Percentiles rank a stretch among this genome's conserved stretches.
These are phyloP conservation scores for Drosophila pachea DNA, from an alignment of 1,140 invertebrate species.

Conservation along the genomic window DNA sequence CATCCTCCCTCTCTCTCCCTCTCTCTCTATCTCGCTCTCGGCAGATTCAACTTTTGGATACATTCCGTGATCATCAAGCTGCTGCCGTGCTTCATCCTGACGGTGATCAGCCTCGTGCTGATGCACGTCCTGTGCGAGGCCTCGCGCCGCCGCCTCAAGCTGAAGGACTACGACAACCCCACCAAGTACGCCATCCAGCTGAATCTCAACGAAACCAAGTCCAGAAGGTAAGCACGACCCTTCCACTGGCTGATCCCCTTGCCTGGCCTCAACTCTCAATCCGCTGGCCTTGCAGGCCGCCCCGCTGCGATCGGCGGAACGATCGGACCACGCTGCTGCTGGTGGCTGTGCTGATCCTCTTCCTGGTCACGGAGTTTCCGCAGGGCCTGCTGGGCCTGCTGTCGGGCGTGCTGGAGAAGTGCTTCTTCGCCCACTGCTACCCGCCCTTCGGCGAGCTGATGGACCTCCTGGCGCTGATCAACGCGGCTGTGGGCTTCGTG, in stretches of 20 bases:
- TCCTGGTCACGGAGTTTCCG: constrained; percentile 92
- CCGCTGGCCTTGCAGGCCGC: constrained; percentile 66
- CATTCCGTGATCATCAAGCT: constrained; percentile 91
- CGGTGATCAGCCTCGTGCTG: constrained; percentile 88
- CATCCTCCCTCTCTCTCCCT: neutral
- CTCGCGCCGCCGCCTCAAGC: constrained; percentile 84
- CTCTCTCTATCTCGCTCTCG: neutral
- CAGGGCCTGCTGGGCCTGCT: constrained; percentile 88
- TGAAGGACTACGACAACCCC: constrained; percentile 82
- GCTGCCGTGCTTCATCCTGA: constrained; percentile 90
- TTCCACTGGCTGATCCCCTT: neutral
- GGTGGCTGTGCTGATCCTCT: constrained; percentile 90
- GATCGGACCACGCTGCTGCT: constrained; percentile 95
- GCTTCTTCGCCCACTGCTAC: constrained; percentile 87
- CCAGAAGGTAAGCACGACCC: constrained; percentile 40
- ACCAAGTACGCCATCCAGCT: constrained; percentile 58
- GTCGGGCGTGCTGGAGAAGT: constrained; percentile 85
- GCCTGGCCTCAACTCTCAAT: neutral
- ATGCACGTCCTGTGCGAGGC: constrained; percentile 87
- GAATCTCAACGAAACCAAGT: constrained; percentile 49
- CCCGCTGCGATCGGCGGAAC: constrained; percentile 85
- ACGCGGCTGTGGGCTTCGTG: constrained; percentile 95
- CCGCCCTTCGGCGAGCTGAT: constrained; percentile 91
- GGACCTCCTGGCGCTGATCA: constrained; percentile 94
- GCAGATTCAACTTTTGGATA: constrained; percentile 90